phyloP scores from a whole-genome alignment of 2,113 vertebrate genomes.

The Laticauda colubrina region DNA sequence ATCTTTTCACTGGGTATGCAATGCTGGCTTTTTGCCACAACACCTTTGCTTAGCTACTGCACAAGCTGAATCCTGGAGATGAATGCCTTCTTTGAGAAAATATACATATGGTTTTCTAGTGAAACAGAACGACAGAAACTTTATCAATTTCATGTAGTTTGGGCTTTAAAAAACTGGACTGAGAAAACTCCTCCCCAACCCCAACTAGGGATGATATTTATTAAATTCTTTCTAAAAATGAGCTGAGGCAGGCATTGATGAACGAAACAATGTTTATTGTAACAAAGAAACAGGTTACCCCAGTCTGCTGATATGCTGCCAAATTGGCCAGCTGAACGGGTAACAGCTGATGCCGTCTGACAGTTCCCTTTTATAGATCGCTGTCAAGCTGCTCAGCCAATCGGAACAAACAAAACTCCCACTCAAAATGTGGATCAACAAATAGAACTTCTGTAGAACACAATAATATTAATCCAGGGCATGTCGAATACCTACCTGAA shows the following conservation, averaged over 20 bases:
- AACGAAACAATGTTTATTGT: too few species aligned
- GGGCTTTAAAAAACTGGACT: background rate
- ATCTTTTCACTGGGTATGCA: background rate
- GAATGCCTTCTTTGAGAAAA: background rate
- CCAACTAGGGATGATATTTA: background rate
- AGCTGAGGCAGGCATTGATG: too few species aligned
- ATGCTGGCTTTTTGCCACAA: background rate
- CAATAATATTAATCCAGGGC: background rate
- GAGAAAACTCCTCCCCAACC: background rate
- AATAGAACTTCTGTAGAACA: too few species aligned
- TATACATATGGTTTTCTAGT: background rate
- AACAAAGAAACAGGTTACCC: too few species aligned
- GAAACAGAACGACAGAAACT: background rate
- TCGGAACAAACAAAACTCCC: too few species aligned
- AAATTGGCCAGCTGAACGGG: too few species aligned
- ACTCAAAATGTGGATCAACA: too few species aligned
- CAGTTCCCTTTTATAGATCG: too few species aligned
- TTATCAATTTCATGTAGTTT: background rate
- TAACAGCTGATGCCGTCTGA: too few species aligned
- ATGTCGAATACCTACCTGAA: slow-evolving; percentile 72
- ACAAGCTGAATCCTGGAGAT: background rate
- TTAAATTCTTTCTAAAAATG: too few species aligned
- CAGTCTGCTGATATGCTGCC: too few species aligned
- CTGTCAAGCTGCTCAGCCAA: too few species aligned
- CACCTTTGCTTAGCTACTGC: background rate